Conservation (phyloP, 2,797 vertebrate genomes). For the Typhlichthys subterraneus region DNA sequence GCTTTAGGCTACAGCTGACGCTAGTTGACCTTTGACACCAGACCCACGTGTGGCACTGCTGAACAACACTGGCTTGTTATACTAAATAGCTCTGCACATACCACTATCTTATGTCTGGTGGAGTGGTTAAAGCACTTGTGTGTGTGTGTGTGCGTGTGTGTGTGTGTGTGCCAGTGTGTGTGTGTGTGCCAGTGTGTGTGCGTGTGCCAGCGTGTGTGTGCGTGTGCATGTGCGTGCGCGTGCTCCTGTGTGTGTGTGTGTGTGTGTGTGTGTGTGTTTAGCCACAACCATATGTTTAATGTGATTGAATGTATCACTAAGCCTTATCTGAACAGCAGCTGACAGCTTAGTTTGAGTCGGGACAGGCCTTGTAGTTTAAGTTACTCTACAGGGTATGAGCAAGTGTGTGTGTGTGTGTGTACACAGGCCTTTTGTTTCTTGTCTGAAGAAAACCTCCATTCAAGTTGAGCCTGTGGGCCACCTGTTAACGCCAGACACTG, state of each 20-base stretch:
- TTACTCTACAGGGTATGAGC: slow-evolving; percentile 58
- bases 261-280: slow-evolving; percentile 18
- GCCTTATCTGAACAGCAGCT: slow-evolving; percentile 54
- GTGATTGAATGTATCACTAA: slow-evolving; percentile 49
- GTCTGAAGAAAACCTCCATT: slow-evolving; percentile 76
- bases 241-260: slow-evolving; percentile 1
- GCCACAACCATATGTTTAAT: slow-evolving; percentile 38
- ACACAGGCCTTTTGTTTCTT: slow-evolving; percentile 75
- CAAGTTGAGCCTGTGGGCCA: slow-evolving; percentile 75
- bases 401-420: slow-evolving; percentile 31
- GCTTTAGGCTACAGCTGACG: slow-evolving; percentile 41
- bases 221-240: slow-evolving; percentile 1
- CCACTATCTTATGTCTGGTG: slow-evolving; percentile 45
- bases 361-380: slow-evolving; percentile 65
- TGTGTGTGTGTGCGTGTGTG: slow-evolving; percentile 17
- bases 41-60: slow-evolving; percentile 44
- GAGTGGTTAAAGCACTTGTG: slow-evolving; percentile 1
- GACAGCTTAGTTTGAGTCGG: slow-evolving; percentile 44
- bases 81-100: slow-evolving; percentile 51
- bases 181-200: slow-evolving; percentile 13
- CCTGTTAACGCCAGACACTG: slow-evolving; percentile 74
- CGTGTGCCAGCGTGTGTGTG: slow-evolving; percentile 14
- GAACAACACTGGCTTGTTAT: slow-evolving; percentile 59
- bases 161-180: slow-evolving; percentile 1
- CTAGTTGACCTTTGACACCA: slow-evolving; percentile 52